Conservation (phyloP, 2,888 invertebrate genomes). For the Blomia tropicalis region DNA sequence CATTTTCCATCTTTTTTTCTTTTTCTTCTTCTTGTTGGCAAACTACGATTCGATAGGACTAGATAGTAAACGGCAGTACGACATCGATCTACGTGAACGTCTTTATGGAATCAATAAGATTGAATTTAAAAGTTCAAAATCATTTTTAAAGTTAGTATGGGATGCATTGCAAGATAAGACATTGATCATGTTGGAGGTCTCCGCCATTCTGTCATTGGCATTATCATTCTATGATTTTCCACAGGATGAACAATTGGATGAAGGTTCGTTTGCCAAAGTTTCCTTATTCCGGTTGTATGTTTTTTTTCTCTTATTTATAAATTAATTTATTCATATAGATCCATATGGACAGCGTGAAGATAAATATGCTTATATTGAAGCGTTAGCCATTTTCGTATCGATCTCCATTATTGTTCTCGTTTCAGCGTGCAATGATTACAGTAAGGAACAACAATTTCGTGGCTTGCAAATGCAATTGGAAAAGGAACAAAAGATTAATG, state of each 20-base stretch:
- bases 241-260: constrained; percentile 27
- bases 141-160: constrained; percentile 94
- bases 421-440: constrained; percentile 99
- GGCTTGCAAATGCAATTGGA: constrained; percentile 94
- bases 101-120: constrained; percentile 94
- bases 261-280: neutral
- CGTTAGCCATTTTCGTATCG: constrained; percentile 93
- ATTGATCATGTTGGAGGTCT: constrained; percentile 93
- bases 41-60: no score
- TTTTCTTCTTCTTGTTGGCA: no score
- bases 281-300: neutral
- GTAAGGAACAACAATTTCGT: constrained; percentile 97
- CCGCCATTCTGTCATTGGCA: constrained; percentile 91
- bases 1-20: neutral
- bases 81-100: neutral
- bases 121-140: constrained; percentile 98
- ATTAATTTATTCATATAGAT: neutral
- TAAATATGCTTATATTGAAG: constrained; percentile 98
- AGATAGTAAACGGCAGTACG: neutral
- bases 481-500: constrained; percentile 95
- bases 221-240: constrained; percentile 49
- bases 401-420: constrained; percentile 98
- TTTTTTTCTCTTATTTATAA: neutral
- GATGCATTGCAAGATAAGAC: constrained; percentile 99
- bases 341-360: constrained; percentile 44